These are phyloP conservation scores for Pelecanoides urinatrix DNA, from an alignment of 2,113 vertebrate genomes.

Conservation along the genomic window DNA sequence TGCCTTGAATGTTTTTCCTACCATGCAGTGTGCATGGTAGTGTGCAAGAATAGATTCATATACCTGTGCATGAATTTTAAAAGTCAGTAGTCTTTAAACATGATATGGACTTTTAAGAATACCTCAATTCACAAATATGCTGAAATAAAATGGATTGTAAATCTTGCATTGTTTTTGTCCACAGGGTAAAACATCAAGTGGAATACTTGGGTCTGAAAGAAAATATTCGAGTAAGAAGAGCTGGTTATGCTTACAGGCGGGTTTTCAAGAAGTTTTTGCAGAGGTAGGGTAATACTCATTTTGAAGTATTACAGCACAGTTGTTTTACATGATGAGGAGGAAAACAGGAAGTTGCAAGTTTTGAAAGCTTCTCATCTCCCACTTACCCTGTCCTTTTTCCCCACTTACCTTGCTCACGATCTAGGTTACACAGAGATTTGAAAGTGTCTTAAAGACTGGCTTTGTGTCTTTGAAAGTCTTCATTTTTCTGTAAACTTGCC, in stretches of 20 bases:
- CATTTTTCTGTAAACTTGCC: background rate
- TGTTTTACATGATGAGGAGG: background rate
- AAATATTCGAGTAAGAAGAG: conserved; percentile 95
- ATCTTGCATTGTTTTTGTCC: conserved; percentile 7
- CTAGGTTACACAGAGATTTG: background rate
- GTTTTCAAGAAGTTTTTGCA: conserved; percentile 95
- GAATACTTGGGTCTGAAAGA: conserved; percentile 97
- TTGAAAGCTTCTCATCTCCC: background rate
- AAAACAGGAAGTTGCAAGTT: background rate
- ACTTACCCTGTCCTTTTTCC: background rate
- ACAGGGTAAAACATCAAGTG: conserved; percentile 96
- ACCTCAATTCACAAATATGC: background rate
- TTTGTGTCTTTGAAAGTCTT: background rate
- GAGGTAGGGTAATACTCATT: conserved; percentile 74
- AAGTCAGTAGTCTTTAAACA: background rate
- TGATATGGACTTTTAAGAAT: background rate
- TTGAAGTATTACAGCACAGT: background rate
- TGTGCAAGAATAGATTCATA: background rate
- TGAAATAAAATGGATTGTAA: background rate
- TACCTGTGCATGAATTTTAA: background rate
- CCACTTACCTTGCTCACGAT: background rate
- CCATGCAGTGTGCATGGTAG: background rate
- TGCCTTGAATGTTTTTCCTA: background rate
- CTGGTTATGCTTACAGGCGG: conserved; percentile 94
- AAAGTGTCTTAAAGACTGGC: background rate